These are phyloP conservation scores for Monochamus saltuarius DNA, from an alignment of 1,140 invertebrate species.

Conservation along the genomic window DNA sequence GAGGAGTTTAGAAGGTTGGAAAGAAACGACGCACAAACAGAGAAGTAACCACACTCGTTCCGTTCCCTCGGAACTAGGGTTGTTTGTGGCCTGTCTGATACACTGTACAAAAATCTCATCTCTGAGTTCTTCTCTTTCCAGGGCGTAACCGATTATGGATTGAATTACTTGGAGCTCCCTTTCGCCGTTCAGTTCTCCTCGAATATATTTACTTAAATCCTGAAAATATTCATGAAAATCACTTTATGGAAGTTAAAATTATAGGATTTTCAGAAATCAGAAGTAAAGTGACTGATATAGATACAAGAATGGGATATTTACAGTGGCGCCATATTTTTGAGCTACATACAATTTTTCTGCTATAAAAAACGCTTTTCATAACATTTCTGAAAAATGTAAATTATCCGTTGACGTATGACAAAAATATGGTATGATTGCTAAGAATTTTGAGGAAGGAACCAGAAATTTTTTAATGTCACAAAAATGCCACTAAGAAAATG, in stretches of 20 bases:
- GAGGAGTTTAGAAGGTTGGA: slow-evolving; percentile 87
- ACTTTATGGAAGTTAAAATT: slow-evolving; percentile 5
- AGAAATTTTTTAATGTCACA: no score
- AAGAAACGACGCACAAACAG: slow-evolving; percentile 86
- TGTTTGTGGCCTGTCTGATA: slow-evolving; percentile 82
- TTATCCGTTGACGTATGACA: no score
- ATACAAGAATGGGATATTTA: no score
- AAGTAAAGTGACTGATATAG: no score
- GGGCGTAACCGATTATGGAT: slow-evolving; percentile 79
- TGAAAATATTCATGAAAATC: slow-evolving; percentile 47
- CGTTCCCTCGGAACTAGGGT: slow-evolving; percentile 76
- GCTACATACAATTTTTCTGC: no score
- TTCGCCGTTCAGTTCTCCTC: slow-evolving; percentile 81
- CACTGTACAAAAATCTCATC: slow-evolving; percentile 90
- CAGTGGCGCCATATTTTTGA: no score
- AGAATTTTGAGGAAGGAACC: no score
- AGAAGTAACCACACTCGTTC: slow-evolving; percentile 87
- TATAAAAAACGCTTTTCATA: no score
- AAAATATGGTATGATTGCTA: no score
- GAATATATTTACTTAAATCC: slow-evolving; percentile 85
- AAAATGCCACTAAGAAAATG: no score
- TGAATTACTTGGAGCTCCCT: slow-evolving; percentile 81
- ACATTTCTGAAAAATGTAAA: no score
- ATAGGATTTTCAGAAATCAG: slow-evolving; percentile 5
- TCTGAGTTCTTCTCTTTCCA: slow-evolving; percentile 84